Conservation (phyloP, 1,140 invertebrate species). For the Oryctes rhinoceros region DNA sequence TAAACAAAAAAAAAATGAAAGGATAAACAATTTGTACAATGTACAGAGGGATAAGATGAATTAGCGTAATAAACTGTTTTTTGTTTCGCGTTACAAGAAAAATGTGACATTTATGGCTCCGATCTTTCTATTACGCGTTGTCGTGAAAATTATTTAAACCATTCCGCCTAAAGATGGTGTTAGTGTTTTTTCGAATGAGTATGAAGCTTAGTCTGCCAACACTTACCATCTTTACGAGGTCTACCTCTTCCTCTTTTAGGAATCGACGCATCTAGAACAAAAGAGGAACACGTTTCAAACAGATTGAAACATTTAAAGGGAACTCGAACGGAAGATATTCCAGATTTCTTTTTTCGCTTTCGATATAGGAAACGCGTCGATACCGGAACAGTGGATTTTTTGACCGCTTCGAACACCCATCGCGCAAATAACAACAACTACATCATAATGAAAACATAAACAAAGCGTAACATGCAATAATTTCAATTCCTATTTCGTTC, state of each 20-base stretch:
- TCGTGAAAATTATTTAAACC: too few species aligned
- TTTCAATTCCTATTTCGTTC: not conserved
- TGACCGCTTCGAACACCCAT: conserved; percentile 8
- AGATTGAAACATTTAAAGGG: not conserved
- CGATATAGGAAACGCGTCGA: not conserved
- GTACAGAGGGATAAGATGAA: not conserved
- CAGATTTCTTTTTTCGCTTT: not conserved
- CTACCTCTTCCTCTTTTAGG: conserved; percentile 43
- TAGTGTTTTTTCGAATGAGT: not conserved
- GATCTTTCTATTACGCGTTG: too few species aligned
- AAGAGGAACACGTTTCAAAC: conserved; percentile 3
- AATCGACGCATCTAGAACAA: conserved; percentile 8
- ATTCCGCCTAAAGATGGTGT: not conserved
- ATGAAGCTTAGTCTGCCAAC: not conserved
- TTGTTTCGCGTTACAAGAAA: not conserved
- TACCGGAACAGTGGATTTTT: not conserved
- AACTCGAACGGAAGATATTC: not conserved
- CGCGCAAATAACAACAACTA: not conserved
- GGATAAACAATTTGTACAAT: not conserved
- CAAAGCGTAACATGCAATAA: not conserved
- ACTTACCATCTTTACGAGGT: conserved; percentile 43
- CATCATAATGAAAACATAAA: not conserved
- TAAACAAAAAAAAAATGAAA: not conserved
- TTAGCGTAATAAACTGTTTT: not conserved
- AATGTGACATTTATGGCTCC: not conserved